Evolutionary conservation across 2,113 vertebrate genomes (phyloP), one percentile per base, ranked within the genome.

Genomic region (Eulacestoma nigropectus): DNA sequence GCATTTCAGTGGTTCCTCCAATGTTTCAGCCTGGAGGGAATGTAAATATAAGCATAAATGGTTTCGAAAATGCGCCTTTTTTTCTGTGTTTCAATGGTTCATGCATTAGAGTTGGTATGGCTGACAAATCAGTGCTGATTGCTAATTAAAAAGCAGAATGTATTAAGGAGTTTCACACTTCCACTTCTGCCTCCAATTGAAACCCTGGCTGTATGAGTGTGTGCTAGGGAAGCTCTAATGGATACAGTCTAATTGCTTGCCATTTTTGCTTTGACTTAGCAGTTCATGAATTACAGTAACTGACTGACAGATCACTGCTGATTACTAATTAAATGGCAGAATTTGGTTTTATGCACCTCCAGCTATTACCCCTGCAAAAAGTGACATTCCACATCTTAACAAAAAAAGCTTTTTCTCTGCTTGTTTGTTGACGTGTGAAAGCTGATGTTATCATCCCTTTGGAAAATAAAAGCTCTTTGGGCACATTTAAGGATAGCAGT

Each of bases 91-190:
- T 91, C 94, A 87, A 49, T 82, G 91, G 92, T 96, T 97, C 22
- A 32, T 93, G 95, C 90, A 78, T 97, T 96, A 90, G 77, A 92
- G 96, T 95, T 87, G 69, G 95, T 88, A 94, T 97, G 96, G 97
- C 96, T 97, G 97, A 96, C 93, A 97, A 98, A 98, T 97, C 97
- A 91, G 79, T 59, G 30, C 91, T 97, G 97, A 98, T 97, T 98
- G 97, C 96, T 97, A 97, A 98, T 98, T 98, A 98, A 97, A 97
- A 98, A 97, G 84, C 62, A 35, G 97, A 97, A 97, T 97, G 91
- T 95, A 97, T 97, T 97, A 95, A 93, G 85, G 94, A 89, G 78
- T 86, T 95, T 88, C 92, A 93, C 95, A 95, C 85, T 96, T 94
- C 70, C 84, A 63, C 68, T 96, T 95, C 85, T 95, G 76, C 92